Evolutionary conservation across 2,888 invertebrate genomes (phyloP).

Genomic region (Erebia epiphron): DNA sequence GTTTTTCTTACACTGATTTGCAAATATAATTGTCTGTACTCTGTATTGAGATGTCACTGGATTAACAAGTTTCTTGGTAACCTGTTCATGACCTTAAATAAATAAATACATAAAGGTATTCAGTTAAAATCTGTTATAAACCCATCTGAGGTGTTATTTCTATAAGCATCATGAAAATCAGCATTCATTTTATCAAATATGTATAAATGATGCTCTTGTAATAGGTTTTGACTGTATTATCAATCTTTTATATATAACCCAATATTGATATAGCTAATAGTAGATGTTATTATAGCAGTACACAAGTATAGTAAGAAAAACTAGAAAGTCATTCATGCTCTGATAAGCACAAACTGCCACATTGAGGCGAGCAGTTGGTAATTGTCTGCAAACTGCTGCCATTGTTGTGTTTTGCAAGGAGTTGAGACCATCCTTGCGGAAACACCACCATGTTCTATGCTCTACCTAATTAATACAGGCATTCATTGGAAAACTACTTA

Average conservation of each 20-base stretch:
- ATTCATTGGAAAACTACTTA: neutral
- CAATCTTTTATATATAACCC: neutral
- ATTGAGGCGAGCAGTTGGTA: slow-evolving; percentile 67
- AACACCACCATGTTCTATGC: slow-evolving; percentile 46
- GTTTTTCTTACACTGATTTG: too few relatives aligned
- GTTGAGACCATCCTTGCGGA: slow-evolving; percentile 62
- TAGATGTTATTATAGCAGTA: slow-evolving; percentile 15
- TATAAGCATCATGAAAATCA: too few relatives aligned
- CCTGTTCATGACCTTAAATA: too few relatives aligned
- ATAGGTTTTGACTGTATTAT: too few relatives aligned
- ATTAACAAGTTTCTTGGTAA: too few relatives aligned
- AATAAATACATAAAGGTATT: too few relatives aligned
- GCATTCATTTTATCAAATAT: too few relatives aligned
- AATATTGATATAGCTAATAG: neutral
- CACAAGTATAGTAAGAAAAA: slow-evolving; percentile 50
- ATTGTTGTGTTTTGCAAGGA: slow-evolving; percentile 77
- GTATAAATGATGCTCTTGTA: too few relatives aligned
- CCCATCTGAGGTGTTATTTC: too few relatives aligned
- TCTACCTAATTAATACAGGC: neutral
- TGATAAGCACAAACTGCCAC: slow-evolving; percentile 71
- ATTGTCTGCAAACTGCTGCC: slow-evolving; percentile 72
- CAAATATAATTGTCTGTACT: too few relatives aligned
- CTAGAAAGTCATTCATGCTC: slow-evolving; percentile 83
- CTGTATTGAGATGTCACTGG: too few relatives aligned
- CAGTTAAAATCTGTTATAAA: too few relatives aligned